Conservation (phyloP, 2,888 invertebrate genomes). For the Aethes cnicana region DNA sequence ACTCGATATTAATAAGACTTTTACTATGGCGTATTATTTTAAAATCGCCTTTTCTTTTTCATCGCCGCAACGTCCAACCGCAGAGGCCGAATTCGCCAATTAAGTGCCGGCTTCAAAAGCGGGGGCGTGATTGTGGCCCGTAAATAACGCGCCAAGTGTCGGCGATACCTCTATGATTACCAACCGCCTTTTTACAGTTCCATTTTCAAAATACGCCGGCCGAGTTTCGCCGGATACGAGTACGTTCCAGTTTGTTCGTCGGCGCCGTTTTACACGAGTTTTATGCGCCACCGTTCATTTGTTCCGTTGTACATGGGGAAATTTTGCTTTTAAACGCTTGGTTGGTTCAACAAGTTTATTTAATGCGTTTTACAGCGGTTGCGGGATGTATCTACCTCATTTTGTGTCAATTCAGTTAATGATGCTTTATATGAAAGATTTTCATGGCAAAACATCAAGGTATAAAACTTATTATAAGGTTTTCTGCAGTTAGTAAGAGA, state of each 20-base stretch:
- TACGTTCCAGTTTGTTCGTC: conserved; percentile 1
- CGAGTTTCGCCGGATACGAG: neutral
- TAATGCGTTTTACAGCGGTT: too few species aligned
- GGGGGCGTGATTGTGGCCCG: conserved; percentile 17
- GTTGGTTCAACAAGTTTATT: neutral
- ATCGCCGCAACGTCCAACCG: neutral
- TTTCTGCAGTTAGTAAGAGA: too few species aligned
- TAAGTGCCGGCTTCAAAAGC: conserved; percentile 3
- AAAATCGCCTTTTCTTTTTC: neutral
- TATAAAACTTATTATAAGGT: too few species aligned
- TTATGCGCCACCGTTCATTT: neutral
- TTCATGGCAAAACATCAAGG: too few species aligned
- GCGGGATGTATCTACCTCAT: too few species aligned
- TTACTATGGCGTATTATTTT: neutral
- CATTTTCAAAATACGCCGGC: conserved; percentile 14
- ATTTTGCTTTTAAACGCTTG: neutral
- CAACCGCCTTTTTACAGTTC: conserved; percentile 2
- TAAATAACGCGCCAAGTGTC: conserved; percentile 17
- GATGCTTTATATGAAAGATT: too few species aligned
- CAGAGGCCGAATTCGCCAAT: neutral
- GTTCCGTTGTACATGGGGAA: neutral
- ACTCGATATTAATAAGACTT: too few species aligned
- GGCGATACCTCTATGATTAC: conserved; percentile 18
- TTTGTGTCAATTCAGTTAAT: too few species aligned
- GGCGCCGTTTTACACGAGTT: conserved; percentile 3